Evolutionary conservation across 1,140 invertebrate species (phyloP), one percentile per base, ranked within the genome.

Genomic region (Microplitis demolitor): DNA sequence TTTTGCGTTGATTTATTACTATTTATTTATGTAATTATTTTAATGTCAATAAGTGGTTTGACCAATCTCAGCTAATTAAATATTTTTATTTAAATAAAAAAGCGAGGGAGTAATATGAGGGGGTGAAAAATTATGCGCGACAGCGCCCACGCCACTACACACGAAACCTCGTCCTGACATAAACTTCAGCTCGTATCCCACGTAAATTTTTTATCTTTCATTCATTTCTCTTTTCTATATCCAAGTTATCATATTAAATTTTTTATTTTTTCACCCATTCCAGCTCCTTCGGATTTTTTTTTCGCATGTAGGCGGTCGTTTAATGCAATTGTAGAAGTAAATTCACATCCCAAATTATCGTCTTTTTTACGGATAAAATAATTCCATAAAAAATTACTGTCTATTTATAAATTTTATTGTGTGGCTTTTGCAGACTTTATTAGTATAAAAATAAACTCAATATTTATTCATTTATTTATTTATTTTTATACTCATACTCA

Each of bases 71-170:
- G 2, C 24, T 24, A 24, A 24, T 24, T 24, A 2, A 24, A 24
- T 24, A 24, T 24, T 24, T 24, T 24, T 24, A 24, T 24, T 24
- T 2, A 24, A 24, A 24, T 24, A 24, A 24, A 24, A 61, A 0
- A 56, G 53, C 37, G 16, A 33, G 5, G 5, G 14, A 14, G n/a
- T 14, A 13, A 37, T 24, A n/a, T 11, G 24, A 54, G 53, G 11
- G 51, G 33, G 14, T 31, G 66, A 50, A 34, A 56, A 37, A 53
- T 33, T 37, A 8, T 53, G 31, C 53, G 66, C 66, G 14, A 51
- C 66, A 37, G 66, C 66, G n/a, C 33, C 66, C 66, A 35, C 66
- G 31, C 58, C 4, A 31, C 33, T 61, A 61, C 58, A 24, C 58
- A 61, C 31, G 31, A 61, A 61, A 61, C 58, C 58, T 33, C 58